Base-by-base conservation (phyloP, 2,113 vertebrate genomes). In the Orthonyx spaldingii region DNA sequence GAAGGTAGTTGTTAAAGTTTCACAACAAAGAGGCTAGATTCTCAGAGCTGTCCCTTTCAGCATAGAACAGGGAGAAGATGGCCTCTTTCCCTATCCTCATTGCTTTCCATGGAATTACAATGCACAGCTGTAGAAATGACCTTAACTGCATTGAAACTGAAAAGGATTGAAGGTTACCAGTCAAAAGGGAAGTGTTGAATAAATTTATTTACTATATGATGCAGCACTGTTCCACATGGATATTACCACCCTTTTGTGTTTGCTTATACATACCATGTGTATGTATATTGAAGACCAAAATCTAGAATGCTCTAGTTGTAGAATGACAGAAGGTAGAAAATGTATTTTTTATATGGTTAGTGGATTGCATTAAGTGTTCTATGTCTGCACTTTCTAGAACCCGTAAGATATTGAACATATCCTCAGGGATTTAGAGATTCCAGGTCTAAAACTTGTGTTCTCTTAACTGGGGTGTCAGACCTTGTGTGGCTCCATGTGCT, bases 401-500 rank as follows among this genome's bases (percentile, higher is more conserved):
- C 37, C 72, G 56, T 69, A 33, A 35, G 44, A 71, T 76, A 79
- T 1, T 70, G 35, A 59, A 46, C 6, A 2, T 35, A 30, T 46
- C 26, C 55, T 72, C 22, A 33, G 23, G 21, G 33, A 65, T 65
- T 87, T 77, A 59, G 55, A 86, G 37, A 30, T 33, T 22, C 16
- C 14, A 55, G 14, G 50, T 84, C 32, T 85, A 39, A 63, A 64
- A 21, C 4, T 39, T 41, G 4, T 75, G 61, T 77, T 37, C 49
- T 49, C 41, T 35, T 55, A 60, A 27, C 21, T 81, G 22, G 32
- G 13, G 16, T 88, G 33, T 60, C 64, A 80, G 70, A 72, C 41
- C 22, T 78, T 1, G 0, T 68, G 60, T 61, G 57, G 44, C 1
- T 2, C 22, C 41, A 20, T 2, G 0, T 61, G 41, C n/a, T 60